Conservation (phyloP, 1,140 invertebrate genomes). For the Nasonia longicornis region DNA sequence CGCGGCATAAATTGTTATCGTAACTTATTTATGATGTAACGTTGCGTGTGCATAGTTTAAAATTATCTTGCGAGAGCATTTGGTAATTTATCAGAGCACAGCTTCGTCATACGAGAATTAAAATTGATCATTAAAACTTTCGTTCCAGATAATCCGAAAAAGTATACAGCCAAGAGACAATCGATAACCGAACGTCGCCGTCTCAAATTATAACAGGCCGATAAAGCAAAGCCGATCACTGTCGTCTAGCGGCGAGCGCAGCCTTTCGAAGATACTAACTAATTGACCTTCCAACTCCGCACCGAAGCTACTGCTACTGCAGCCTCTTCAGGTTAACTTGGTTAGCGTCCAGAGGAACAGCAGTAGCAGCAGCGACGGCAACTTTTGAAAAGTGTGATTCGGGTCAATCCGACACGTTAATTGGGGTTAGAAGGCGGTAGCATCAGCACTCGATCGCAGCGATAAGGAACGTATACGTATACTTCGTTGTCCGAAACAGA, state of each 20-base stretch:
- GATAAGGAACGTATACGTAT: neutral
- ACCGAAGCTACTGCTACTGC: too few relatives aligned
- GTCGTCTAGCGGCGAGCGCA: neutral
- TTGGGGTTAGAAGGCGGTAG: constrained; percentile 11
- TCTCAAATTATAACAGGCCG: neutral
- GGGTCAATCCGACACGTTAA: constrained; percentile 23
- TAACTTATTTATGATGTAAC: too few relatives aligned
- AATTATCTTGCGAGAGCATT: too few relatives aligned
- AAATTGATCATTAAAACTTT: too few relatives aligned
- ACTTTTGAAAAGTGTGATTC: constrained; percentile 33
- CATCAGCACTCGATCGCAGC: neutral
- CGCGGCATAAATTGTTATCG: too few relatives aligned
- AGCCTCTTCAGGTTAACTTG: neutral
- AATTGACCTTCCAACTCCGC: constrained; percentile 26
- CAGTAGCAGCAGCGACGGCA: neutral
- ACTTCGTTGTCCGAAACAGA: neutral
- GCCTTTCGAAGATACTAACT: constrained; percentile 17
- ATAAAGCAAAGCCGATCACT: neutral
- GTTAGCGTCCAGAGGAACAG: neutral
- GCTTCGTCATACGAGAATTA: too few relatives aligned
- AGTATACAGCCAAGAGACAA: neutral
- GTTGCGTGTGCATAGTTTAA: too few relatives aligned
- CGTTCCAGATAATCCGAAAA: too few relatives aligned
- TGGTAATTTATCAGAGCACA: too few relatives aligned
- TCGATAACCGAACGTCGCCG: neutral